phyloP scores from a whole-genome alignment of 2,888 invertebrate genomes.

The Lasioglossum figueresi region DNA sequence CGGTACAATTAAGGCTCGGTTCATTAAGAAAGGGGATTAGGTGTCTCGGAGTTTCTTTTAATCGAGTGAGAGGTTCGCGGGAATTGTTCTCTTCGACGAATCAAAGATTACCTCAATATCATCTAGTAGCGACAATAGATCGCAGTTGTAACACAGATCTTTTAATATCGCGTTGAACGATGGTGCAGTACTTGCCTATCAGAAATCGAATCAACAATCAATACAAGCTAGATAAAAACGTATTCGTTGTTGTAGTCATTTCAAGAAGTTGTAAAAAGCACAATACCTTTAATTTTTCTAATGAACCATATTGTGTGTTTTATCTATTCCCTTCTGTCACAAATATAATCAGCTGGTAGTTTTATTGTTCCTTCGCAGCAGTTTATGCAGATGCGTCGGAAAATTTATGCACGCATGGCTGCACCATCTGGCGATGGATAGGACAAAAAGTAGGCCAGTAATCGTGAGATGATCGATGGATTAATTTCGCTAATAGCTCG shows the following conservation, averaged over 20 bases:
- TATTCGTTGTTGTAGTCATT: not conserved
- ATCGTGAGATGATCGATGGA: conserved; percentile 6
- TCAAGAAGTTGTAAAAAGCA: not conserved
- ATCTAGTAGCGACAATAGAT: not conserved
- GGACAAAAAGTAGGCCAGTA: not conserved
- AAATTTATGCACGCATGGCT: not conserved
- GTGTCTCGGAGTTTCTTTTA: too few species aligned
- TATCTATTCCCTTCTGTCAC: too few species aligned
- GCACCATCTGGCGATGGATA: not conserved
- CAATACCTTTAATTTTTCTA: not conserved
- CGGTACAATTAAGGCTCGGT: not conserved
- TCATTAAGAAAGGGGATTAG: not conserved
- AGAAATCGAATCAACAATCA: not conserved
- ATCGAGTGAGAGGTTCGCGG: too few species aligned
- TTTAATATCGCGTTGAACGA: not conserved
- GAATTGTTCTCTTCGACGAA: not conserved
- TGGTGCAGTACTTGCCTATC: not conserved
- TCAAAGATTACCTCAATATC: not conserved
- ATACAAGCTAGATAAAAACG: not conserved
- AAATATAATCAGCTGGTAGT: not conserved
- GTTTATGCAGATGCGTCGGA: not conserved
- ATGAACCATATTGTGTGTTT: not conserved
- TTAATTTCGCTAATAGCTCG: conserved; percentile 3
- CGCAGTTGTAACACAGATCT: not conserved
- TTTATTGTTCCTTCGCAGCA: not conserved